Evolutionary conservation across 2,888 invertebrate genomes (phyloP).

Genomic region (Machimus rusticus): DNA sequence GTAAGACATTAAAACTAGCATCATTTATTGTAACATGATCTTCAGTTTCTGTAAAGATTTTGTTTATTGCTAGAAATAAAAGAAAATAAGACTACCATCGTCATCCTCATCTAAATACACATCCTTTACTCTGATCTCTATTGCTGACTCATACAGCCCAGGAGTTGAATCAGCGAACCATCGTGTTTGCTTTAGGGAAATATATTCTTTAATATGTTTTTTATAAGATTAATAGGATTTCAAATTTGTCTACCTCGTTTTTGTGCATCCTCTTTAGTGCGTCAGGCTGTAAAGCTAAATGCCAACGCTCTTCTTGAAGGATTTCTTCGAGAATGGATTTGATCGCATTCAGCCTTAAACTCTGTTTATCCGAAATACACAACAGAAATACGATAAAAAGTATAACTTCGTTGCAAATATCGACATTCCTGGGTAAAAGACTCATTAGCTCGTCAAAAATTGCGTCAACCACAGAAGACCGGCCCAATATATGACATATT

Average conservation of each 20-base stretch:
- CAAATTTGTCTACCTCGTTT: constrained; percentile 51
- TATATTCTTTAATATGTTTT: neutral
- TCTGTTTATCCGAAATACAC: constrained; percentile 45
- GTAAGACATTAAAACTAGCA: constrained; percentile 72
- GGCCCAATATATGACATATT: constrained; percentile 67
- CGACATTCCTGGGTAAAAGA: constrained; percentile 64
- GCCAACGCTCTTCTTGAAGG: constrained; percentile 58
- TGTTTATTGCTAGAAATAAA: neutral
- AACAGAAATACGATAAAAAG: constrained; percentile 55
- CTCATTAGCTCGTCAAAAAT: constrained; percentile 71
- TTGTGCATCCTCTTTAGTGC: constrained; percentile 53
- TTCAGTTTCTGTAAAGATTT: neutral
- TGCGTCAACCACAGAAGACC: constrained; percentile 66
- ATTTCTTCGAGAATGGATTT: constrained; percentile 55
- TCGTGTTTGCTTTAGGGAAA: constrained; percentile 51
- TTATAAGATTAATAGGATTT: neutral
- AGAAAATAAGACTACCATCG: constrained; percentile 45
- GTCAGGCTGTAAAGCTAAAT: constrained; percentile 57
- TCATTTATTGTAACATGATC: constrained; percentile 48
- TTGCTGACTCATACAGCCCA: constrained; percentile 60
- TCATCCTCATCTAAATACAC: constrained; percentile 56
- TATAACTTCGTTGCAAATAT: constrained; percentile 69
- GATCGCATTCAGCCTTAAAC: constrained; percentile 50
- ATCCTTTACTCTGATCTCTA: constrained; percentile 59
- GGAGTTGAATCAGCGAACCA: constrained; percentile 60